Conservation (phyloP, 2,888 invertebrate species). For the Cheilosia pagana region DNA sequence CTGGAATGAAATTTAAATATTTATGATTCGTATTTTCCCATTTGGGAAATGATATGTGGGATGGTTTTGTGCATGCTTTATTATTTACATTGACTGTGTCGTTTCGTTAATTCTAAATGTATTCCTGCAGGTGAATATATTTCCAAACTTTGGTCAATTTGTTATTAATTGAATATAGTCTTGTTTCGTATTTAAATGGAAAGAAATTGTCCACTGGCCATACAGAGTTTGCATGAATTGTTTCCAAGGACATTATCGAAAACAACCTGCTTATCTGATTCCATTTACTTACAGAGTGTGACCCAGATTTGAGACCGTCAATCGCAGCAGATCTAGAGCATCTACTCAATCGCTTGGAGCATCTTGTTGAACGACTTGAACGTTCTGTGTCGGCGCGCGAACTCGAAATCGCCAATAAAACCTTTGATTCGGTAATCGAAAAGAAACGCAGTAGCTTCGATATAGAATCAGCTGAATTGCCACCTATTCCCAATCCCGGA, state of each 20-base stretch:
- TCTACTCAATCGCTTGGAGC: constrained; percentile 89
- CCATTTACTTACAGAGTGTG: constrained; percentile 82
- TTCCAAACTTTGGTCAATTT: too few species aligned
- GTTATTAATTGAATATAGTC: background rate
- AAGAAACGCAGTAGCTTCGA: constrained; percentile 79
- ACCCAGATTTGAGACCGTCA: constrained; percentile 84
- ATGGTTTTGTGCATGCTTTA: constrained; percentile 1
- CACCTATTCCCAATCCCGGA: constrained; percentile 76
- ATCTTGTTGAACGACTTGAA: constrained; percentile 89
- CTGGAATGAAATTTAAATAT: constrained; percentile 17
- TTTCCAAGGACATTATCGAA: background rate
- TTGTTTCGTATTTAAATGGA: background rate
- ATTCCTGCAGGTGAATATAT: background rate
- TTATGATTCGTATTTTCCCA: constrained; percentile 3
- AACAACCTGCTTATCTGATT: constrained; percentile 12
- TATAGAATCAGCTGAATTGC: constrained; percentile 78
- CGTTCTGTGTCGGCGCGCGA: constrained; percentile 83
- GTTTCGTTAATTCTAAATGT: background rate
- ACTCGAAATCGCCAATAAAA: constrained; percentile 80
- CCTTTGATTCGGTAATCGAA: constrained; percentile 79
- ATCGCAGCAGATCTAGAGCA: constrained; percentile 87
- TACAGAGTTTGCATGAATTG: constrained; percentile 30
- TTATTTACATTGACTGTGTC: background rate
- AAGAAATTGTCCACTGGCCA: constrained; percentile 22
- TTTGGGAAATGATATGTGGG: background rate